Conservation (phyloP, 37 sponge, comb jelly and placozoan species). For the Diacarnus erythraeanus region DNA sequence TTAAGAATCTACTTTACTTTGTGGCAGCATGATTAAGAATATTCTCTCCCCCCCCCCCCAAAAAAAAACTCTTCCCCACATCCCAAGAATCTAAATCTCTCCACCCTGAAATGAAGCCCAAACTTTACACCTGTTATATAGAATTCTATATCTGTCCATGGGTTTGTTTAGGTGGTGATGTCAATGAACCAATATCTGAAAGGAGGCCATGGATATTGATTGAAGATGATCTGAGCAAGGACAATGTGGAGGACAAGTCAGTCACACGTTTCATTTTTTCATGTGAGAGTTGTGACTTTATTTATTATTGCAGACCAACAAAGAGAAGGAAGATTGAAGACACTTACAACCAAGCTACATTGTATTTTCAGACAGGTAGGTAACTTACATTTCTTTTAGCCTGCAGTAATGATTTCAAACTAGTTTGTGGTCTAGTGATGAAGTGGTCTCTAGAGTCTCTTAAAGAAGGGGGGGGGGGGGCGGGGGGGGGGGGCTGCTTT, state of each 20-base stretch:
- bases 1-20: no score
- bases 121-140: no score
- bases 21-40: no score
- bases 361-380: slow-evolving; percentile 45
- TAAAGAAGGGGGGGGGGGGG: background rate
- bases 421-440: no score
- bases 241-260: slow-evolving; percentile 28
- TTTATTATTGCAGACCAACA: background rate
- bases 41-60: no score
- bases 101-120: no score
- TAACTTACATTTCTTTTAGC: no score
- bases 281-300: background rate
- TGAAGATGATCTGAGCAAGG: slow-evolving; percentile 18
- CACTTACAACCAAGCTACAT: slow-evolving; percentile 1
- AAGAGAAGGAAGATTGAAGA: slow-evolving; percentile 59
- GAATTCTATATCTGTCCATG: no score
- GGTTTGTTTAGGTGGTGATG: slow-evolving; percentile 5
- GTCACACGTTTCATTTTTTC: background rate
- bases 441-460: background rate
- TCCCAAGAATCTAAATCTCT: no score
- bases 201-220: slow-evolving; percentile 40
- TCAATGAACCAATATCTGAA: background rate
- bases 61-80: no score
- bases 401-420: no score
- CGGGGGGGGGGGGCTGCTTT: no score